A percentile compares a stretch with the other conserved stretches of the same genome.
Conservation (phyloP, 64 coral and sea anemone genomes). For the Anthopleura sola region DNA sequence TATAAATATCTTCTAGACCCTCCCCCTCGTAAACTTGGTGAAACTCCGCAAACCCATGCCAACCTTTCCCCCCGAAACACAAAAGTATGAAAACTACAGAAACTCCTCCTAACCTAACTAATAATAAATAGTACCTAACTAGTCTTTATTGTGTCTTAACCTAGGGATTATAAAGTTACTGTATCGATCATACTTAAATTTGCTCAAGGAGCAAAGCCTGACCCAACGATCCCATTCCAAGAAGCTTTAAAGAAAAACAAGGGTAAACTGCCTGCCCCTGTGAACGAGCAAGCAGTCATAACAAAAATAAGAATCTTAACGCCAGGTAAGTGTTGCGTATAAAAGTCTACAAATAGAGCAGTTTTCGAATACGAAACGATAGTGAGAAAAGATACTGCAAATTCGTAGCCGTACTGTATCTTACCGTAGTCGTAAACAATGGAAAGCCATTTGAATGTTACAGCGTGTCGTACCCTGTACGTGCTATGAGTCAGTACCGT, state of each 20-base stretch:
- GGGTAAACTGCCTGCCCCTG: slow-evolving; percentile 55
- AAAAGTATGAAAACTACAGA: too few species aligned
- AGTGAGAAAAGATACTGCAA: too few species aligned
- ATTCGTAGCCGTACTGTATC: too few species aligned
- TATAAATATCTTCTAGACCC: too few species aligned
- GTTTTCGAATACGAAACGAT: too few species aligned
- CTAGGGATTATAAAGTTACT: background rate
- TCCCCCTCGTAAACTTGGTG: too few species aligned
- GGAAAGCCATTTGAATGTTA: too few species aligned
- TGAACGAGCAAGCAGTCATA: slow-evolving; percentile 63
- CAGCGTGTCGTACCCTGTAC: too few species aligned
- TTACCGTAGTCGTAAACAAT: too few species aligned
- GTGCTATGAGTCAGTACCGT: too few species aligned
- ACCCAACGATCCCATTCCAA: slow-evolving; percentile 77
- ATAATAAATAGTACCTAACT: background rate
- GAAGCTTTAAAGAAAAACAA: slow-evolving; percentile 72
- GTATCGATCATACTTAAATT: background rate
- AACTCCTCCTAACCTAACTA: background rate
- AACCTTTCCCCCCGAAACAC: too few species aligned
- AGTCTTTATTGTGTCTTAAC: background rate
- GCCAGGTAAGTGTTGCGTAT: slow-evolving; percentile 49
- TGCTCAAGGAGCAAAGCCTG: slow-evolving; percentile 28
- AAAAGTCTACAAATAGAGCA: background rate
- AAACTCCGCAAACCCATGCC: too few species aligned
- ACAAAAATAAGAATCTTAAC: slow-evolving; percentile 56